Evolutionary conservation across 2,888 invertebrate genomes (phyloP).

Genomic region (Aproaerema taeniolella): DNA sequence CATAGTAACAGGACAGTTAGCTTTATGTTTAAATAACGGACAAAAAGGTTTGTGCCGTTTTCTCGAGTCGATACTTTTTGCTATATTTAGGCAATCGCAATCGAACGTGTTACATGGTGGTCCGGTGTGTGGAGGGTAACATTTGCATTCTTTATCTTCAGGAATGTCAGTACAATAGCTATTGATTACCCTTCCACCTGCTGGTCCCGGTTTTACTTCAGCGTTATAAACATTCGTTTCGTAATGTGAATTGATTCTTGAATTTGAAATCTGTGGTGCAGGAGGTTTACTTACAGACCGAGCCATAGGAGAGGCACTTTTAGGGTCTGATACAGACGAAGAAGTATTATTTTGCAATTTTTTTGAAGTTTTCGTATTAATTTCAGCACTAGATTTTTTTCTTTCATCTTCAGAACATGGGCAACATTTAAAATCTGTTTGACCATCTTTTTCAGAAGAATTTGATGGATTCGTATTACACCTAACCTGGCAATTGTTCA

Average conservation of each 20-base stretch:
- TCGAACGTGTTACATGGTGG: constrained; percentile 63
- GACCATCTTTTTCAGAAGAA: too few species aligned
- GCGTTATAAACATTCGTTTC: constrained; percentile 29
- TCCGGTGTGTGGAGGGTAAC: constrained; percentile 50
- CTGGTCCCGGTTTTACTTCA: constrained; percentile 24
- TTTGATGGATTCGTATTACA: too few species aligned
- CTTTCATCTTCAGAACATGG: too few species aligned
- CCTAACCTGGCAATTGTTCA: constrained; percentile 26
- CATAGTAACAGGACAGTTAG: constrained; percentile 58
- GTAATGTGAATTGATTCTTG: too few species aligned
- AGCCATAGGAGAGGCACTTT: too few species aligned
- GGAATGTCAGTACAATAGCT: constrained; percentile 36
- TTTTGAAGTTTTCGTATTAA: too few species aligned
- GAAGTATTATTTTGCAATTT: too few species aligned
- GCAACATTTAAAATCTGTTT: too few species aligned
- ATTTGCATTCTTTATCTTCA: constrained; percentile 59
- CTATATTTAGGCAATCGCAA: constrained; percentile 54
- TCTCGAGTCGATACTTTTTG: constrained; percentile 38
- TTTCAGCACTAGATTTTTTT: too few species aligned
- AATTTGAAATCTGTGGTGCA: not conserved
- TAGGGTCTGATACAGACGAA: too few species aligned
- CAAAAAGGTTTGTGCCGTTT: constrained; percentile 59
- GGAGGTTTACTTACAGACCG: too few species aligned
- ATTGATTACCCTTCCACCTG: constrained; percentile 9
- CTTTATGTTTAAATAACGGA: constrained; percentile 51